These are phyloP conservation scores for Threskiornis aethiopicus DNA, from an alignment of 2,797 vertebrate genomes.

Conservation along the genomic window DNA sequence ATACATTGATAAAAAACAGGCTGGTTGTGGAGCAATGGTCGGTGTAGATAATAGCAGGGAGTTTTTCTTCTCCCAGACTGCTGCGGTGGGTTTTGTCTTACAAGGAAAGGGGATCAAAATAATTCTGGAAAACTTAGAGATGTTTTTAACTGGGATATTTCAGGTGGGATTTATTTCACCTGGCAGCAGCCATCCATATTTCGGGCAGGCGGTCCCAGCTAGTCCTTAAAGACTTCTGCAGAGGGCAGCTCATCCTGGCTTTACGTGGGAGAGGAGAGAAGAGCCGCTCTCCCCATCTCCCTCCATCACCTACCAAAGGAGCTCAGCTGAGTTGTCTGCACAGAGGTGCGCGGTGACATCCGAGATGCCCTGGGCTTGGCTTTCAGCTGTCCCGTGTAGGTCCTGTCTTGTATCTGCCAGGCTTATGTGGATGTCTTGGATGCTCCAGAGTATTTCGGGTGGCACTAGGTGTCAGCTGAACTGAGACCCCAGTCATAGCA, in stretches of 20 bases:
- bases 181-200: neutral
- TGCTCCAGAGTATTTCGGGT: neutral
- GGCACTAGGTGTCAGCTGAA: neutral
- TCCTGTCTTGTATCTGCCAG: neutral
- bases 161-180: neutral
- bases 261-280: neutral
- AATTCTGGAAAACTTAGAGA: neutral
- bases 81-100: neutral
- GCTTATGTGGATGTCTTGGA: neutral
- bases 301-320: neutral
- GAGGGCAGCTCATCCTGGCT: neutral
- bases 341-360: no score
- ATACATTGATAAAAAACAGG: neutral
- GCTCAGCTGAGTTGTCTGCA: neutral
- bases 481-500: neutral
- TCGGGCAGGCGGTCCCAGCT: neutral
- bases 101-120: neutral
- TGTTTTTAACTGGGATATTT: neutral
- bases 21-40: neutral
- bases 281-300: neutral
- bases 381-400: neutral
- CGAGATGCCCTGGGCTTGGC: neutral
- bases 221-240: neutral
- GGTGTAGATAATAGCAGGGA: accelerated
- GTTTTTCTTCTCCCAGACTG: neutral